phyloP scores from a whole-genome alignment of 2,888 invertebrate genomes.

The Drosophila flavopinicola region DNA sequence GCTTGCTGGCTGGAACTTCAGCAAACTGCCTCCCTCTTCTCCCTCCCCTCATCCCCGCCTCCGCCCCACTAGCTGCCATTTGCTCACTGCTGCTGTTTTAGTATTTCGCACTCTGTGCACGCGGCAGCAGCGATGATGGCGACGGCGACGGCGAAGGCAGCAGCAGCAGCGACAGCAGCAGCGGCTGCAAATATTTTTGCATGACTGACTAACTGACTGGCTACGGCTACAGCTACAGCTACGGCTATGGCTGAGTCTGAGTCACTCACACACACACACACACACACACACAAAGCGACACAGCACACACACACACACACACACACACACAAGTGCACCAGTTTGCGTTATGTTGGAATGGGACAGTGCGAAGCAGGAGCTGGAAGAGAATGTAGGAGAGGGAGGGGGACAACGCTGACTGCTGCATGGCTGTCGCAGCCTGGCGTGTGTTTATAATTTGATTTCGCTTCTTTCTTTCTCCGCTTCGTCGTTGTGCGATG shows the following conservation, averaged over 20 bases:
- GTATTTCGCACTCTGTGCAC: constrained; percentile 75
- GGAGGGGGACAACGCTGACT: constrained; percentile 30
- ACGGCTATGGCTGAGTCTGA: constrained; percentile 70
- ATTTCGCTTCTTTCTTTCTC: constrained; percentile 72
- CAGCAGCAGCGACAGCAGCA: constrained; percentile 34
- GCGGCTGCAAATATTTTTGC: constrained; percentile 61
- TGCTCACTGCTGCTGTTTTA: constrained; percentile 64
- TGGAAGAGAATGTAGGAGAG: background rate
- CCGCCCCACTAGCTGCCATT: constrained; percentile 23
- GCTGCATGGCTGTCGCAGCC: constrained; percentile 52
- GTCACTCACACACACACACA: constrained; percentile 54
- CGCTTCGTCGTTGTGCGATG: constrained; percentile 48
- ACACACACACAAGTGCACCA: constrained; percentile 41
- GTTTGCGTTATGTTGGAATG: constrained; percentile 24
- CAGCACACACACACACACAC: constrained; percentile 18
- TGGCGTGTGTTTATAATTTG: constrained; percentile 78
- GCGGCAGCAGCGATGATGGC: constrained; percentile 48
- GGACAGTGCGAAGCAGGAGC: constrained; percentile 11
- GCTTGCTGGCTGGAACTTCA: constrained; percentile 59
- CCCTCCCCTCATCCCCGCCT: background rate
- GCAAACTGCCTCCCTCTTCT: constrained; percentile 15
- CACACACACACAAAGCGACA: constrained; percentile 15
- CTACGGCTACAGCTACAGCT: constrained; percentile 35
- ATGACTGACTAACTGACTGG: constrained; percentile 71
- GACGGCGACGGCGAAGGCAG: constrained; percentile 15